Base-by-base conservation (phyloP, 2,888 invertebrate species). In the Scaeva pyrastri region DNA sequence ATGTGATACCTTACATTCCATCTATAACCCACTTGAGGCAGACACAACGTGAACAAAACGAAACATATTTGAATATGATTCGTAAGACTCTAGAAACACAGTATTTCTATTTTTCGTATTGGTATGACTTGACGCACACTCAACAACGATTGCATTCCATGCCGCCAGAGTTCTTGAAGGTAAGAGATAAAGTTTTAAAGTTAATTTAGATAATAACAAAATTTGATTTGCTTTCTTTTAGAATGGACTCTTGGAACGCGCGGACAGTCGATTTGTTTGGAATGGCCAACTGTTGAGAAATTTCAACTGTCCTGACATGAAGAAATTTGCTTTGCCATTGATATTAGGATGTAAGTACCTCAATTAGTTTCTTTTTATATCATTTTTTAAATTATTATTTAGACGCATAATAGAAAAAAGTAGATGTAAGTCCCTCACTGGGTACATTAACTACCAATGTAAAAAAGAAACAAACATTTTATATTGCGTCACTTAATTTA, bases 211-310 rank as follows among this genome's bases (percentile, higher is more conserved):
- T 2, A 3, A 6, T 8, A 11, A 12, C 12, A 56, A 3, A 26
- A 31, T 31, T 56, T 68, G 16, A n/a, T 19, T 58, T 80, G 72
- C 68, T 92, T 91, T 88, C 55, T 7, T 4, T 8, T 91, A 96
- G 94, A 95, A 95, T 94, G 95, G 97, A 0, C 92, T 97, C 74
- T 94, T 95, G 73, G 95, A 95, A 88, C 94, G 97, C 43, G 96
- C 98, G 0, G 99, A 99, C 92, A 93, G 94, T 19, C 94, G 98
- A 75, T 99, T 99, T 93, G 94, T 99, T 7, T 99, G 99, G 99
- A 99, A 99, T 92, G 95, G 95, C 0, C 94, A 96, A 91, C 93
- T 98, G 0, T 92, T 99, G 74, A 93, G 95, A 76, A 96, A 96
- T 81, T 95, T 97, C 89, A 94, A 95, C n/a, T 95, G 96, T 88